Base-by-base conservation (phyloP, 1,140 invertebrate genomes). In the Megalonaias nervosa region DNA sequence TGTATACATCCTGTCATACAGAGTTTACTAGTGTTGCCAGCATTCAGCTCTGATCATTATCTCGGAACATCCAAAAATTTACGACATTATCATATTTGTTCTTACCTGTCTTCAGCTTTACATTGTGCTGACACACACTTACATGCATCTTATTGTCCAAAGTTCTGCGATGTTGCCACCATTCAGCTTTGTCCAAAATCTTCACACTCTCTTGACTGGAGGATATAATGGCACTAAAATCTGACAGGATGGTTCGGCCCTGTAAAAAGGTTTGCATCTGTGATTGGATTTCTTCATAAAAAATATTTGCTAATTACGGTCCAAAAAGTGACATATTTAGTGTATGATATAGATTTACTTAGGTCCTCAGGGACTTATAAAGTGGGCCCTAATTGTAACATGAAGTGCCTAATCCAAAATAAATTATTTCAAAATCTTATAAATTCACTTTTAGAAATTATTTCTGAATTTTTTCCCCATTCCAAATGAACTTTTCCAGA, bases 101-200 rank as follows among this genome's bases (percentile, higher is more conserved):
- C 38, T 69, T 6, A 19, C 17, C 6, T 57, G 2, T 55, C 23
- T 19, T 23, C 67, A 48, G 31, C 38, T 48, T 69, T 19, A 21
- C 21, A 48, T 57, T 38, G 21, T 56, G 6, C 38, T 48, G 56
- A 9, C 13, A 19, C n/a, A 15, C 64, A 60, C 73, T 69, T 64
- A 82, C 81, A 65, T 79, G 68, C 71, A 85, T 58, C 17, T 79
- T 80, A 1, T 59, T 59, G 31, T 86, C 82, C 14, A 86, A 57
- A n/a, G 61, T 74, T 59, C 67, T 66, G 6, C 86, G 69, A 16
- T 56, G 67, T 59, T 69, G 81, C 86, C 86, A 87, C 84, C 85
- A 87, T 59, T 81, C 77, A 58, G 70, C 62, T 61, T 80, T 86
- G 65, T 82, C 79, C 6, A 67, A 74, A 14, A 85, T 64, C 62